Evolutionary conservation across 2,113 vertebrate species (phyloP).

Genomic region (Chaetops frenatus): DNA sequence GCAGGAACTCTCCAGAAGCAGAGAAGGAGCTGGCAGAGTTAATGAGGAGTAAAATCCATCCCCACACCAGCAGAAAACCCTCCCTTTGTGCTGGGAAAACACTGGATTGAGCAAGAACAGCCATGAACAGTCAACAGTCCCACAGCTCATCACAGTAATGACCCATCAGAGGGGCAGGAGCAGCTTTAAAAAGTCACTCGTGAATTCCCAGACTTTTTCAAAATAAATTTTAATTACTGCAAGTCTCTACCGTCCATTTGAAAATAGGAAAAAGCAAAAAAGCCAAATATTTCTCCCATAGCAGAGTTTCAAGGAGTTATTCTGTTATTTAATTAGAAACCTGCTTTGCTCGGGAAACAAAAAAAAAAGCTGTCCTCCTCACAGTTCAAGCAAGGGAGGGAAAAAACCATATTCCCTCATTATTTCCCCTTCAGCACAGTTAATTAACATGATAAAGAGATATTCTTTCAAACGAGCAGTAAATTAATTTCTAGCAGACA

Average conservation of each 20-base stretch:
- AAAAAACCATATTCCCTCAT: background rate
- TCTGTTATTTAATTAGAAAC: background rate
- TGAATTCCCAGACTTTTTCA: background rate
- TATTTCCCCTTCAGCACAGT: background rate
- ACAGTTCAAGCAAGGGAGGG: background rate
- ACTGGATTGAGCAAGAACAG: background rate
- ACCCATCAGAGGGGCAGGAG: background rate
- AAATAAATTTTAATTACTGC: background rate
- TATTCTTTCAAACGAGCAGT: background rate
- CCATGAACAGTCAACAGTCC: background rate
- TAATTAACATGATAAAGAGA: background rate
- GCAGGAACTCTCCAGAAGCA: conserved; percentile 49
- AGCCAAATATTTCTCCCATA: background rate
- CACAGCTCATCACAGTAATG: background rate
- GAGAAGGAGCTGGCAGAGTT: conserved; percentile 66
- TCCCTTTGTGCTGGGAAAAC: background rate
- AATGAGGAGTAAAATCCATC: conserved; percentile 68
- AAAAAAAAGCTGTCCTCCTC: background rate
- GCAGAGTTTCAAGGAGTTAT: background rate
- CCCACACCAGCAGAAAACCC: conserved; percentile 39
- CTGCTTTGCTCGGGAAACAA: background rate
- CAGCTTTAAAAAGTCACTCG: background rate
- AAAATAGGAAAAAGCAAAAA: background rate
- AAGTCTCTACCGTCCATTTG: background rate
- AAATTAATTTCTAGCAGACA: background rate